Evolutionary conservation across 2,113 vertebrate genomes (phyloP), one percentile per base, ranked within the genome.

Genomic region (Gymnobelideus leadbeateri): DNA sequence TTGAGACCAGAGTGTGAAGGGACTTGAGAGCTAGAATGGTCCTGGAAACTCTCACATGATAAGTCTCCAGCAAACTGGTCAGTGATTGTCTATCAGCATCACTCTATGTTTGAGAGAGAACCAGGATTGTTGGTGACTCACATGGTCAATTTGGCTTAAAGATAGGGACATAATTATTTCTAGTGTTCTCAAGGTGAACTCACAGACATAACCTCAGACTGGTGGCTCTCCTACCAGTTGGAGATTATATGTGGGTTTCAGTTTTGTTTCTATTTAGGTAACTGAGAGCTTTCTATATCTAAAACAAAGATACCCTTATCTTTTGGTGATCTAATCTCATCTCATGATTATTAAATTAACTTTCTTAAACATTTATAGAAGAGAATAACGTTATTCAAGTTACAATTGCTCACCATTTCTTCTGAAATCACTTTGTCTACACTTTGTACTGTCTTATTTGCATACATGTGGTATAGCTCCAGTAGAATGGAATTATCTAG

Each of bases 111-210:
- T 95, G 95, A 97, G 95, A 96, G 84, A 96, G 46, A 92, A 37
- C 19, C 46, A 91, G 61, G 91, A 89, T 23, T 94, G 96, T 0
- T 96, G 91, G 95, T 94, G 31, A 91, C 91, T 61, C 68, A 28
- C 5, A 89, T 95, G 84, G 46, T 94, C 53, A 89, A 89, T 96
- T 95, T 97, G 95, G 92, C 51, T 93, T 95, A 94, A 92, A 95
- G 91, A 92, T 93, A 93, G 23, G 52, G 14, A 43, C 6, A 91
- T 89, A 28, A n/a, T 26, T 31, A 21, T 49, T 95, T 94, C 84
- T 16, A 68, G 31, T 68, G 61, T 68, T 16, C 31, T 68, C 49
- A 91, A 54, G 51, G 43, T 47, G 92, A 89, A 31, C 46, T 52
- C 24, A 8, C 14, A 93, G 55, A 91, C 25, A 84, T 0, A 90